phyloP scores from a whole-genome alignment of 1,140 invertebrate genomes.

The Drosophila cardini region DNA sequence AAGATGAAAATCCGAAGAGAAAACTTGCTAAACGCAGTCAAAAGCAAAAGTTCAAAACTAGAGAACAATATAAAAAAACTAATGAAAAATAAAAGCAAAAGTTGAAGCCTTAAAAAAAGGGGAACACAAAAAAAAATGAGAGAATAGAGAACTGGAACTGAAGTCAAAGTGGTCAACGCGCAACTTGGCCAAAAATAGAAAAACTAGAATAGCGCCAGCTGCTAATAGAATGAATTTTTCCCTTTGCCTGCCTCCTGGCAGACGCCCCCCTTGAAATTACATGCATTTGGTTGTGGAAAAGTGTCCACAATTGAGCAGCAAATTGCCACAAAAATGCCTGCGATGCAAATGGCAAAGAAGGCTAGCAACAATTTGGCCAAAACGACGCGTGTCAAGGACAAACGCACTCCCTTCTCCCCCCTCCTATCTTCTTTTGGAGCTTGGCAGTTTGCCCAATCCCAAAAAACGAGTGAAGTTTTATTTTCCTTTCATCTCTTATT shows the following conservation, averaged over 20 bases:
- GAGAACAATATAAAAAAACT: slow-evolving; percentile 16
- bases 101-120: slow-evolving; percentile 40
- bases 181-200: slow-evolving; percentile 1
- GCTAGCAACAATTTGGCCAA: slow-evolving; percentile 21
- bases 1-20: too few species aligned
- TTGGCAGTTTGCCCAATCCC: slow-evolving; percentile 58
- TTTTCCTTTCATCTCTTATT: not conserved
- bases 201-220: not conserved
- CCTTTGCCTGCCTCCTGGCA: not conserved
- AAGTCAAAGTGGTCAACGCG: slow-evolving; percentile 37
- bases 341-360: slow-evolving; percentile 1
- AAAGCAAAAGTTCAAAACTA: slow-evolving; percentile 65
- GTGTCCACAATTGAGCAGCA: slow-evolving; percentile 64
- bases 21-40: slow-evolving; percentile 64
- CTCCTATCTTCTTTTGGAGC: not conserved
- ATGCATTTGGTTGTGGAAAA: slow-evolving; percentile 38
- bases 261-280: slow-evolving; percentile 24
- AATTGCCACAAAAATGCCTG: slow-evolving; percentile 53
- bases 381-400: slow-evolving; percentile 66
- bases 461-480: not conserved
- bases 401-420: slow-evolving; percentile 20
- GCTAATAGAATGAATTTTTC: slow-evolving; percentile 19
- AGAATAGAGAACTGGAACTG: slow-evolving; percentile 25
- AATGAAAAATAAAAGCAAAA: slow-evolving; percentile 53
- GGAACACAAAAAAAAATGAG: slow-evolving; percentile 31